Conservation (phyloP, 2,797 vertebrate genomes). For the Diglossa cyanea region DNA sequence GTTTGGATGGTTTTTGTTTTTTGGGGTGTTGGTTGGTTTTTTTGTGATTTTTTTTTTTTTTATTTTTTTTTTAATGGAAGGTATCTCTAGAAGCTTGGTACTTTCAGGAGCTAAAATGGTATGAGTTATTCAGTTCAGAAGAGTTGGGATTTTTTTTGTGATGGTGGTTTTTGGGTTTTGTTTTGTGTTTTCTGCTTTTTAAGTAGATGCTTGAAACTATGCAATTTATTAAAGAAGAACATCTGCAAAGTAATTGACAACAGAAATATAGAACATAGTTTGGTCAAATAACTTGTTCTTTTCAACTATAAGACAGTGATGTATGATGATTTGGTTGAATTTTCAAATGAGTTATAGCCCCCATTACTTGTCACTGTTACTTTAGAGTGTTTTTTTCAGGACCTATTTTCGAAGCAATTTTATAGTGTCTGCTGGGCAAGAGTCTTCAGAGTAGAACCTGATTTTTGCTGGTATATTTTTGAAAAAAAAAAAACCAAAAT, state of each 20-base stretch:
- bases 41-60: not conserved
- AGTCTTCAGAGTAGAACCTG: not conserved
- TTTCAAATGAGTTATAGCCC: not conserved
- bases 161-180: not conserved
- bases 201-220: not conserved
- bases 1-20: not conserved
- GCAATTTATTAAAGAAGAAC: not conserved
- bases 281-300: not conserved
- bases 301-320: not conserved
- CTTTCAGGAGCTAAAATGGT: not conserved
- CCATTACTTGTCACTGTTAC: not conserved
- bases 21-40: not conserved
- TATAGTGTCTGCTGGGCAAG: not conserved
- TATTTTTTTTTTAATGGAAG: not conserved
- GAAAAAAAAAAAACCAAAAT: not conserved
- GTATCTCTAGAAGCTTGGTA: not conserved
- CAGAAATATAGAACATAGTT: not conserved
- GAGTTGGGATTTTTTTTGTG: not conserved
- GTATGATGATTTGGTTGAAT: not conserved
- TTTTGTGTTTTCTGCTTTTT: not conserved
- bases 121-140: not conserved
- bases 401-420: not conserved
- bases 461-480: not conserved
- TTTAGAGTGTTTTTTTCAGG: not conserved
- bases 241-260: not conserved